Percentiles rank a stretch among this genome's conserved stretches.
Conservation (phyloP, 2,797 vertebrate genomes). For the Sebastes oblongus region DNA sequence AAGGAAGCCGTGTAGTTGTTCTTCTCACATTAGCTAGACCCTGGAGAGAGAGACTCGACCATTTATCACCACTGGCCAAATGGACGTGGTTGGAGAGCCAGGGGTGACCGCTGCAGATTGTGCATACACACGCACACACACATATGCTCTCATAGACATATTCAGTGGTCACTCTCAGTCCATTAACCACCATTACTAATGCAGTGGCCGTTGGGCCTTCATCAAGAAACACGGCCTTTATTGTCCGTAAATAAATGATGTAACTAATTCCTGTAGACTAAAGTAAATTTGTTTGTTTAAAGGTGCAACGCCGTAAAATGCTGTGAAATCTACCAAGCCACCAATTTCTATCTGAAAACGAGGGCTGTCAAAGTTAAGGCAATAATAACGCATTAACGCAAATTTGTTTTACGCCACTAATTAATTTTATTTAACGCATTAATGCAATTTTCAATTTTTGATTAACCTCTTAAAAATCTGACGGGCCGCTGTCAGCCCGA, state of each 20-base stretch:
- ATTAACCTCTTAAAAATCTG: too few species aligned
- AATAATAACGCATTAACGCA: too few species aligned
- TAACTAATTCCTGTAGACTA: slow-evolving; percentile 67
- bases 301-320: slow-evolving; percentile 40
- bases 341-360: neutral
- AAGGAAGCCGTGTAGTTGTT: slow-evolving; percentile 43
- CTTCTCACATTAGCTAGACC: slow-evolving; percentile 67
- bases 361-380: too few species aligned
- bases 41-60: slow-evolving; percentile 59
- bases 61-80: slow-evolving; percentile 83
- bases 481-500: too few species aligned
- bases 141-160: slow-evolving; percentile 46
- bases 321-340: neutral
- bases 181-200: slow-evolving; percentile 90
- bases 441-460: too few species aligned
- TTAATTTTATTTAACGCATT: too few species aligned
- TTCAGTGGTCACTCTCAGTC: slow-evolving; percentile 84
- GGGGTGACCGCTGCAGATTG: slow-evolving; percentile 76
- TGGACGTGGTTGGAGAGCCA: slow-evolving; percentile 75
- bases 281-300: slow-evolving; percentile 77
- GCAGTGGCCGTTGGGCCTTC: slow-evolving; percentile 80
- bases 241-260: slow-evolving; percentile 78
- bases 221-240: slow-evolving; percentile 70
- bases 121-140: neutral
- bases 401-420: too few species aligned